Conservation (phyloP, 2,797 vertebrate species). For the Babyrousa celebensis region DNA sequence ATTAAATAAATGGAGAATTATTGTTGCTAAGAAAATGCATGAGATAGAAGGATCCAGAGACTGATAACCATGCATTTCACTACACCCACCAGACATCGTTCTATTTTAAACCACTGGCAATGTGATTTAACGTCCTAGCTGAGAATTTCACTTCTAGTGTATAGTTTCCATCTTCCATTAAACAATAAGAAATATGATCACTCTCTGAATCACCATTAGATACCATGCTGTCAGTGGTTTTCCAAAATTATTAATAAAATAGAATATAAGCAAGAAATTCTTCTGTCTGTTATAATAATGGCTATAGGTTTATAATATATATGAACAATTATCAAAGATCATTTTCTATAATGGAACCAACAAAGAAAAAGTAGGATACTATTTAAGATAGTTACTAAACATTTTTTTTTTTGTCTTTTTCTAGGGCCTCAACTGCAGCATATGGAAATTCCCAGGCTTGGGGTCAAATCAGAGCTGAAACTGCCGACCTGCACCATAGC, state of each 20-base stretch:
- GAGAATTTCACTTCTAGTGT: not conserved
- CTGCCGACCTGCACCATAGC: too few species aligned
- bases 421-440: too few species aligned
- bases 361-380: slow-evolving; percentile 24
- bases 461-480: too few species aligned
- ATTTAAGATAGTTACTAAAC: slow-evolving; percentile 17
- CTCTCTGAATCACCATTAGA: slow-evolving; percentile 24
- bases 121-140: slow-evolving; percentile 7
- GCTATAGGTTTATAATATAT: not conserved
- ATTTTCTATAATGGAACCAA: slow-evolving; percentile 14
- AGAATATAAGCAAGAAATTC: not conserved
- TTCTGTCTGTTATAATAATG: not conserved
- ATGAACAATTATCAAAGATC: not conserved
- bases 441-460: too few species aligned
- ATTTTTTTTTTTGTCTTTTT: slow-evolving; percentile 23
- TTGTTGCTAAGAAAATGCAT: not conserved
- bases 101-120: slow-evolving; percentile 33
- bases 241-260: slow-evolving; percentile 60
- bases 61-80: not conserved
- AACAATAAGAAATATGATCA: slow-evolving; percentile 48
- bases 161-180: slow-evolving; percentile 40
- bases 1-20: not conserved
- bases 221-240: slow-evolving; percentile 17
- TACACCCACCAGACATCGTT: not conserved
- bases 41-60: not conserved